These are phyloP conservation scores for Cyclura pinguis DNA, from an alignment of 2,797 vertebrate species.

Conservation along the genomic window DNA sequence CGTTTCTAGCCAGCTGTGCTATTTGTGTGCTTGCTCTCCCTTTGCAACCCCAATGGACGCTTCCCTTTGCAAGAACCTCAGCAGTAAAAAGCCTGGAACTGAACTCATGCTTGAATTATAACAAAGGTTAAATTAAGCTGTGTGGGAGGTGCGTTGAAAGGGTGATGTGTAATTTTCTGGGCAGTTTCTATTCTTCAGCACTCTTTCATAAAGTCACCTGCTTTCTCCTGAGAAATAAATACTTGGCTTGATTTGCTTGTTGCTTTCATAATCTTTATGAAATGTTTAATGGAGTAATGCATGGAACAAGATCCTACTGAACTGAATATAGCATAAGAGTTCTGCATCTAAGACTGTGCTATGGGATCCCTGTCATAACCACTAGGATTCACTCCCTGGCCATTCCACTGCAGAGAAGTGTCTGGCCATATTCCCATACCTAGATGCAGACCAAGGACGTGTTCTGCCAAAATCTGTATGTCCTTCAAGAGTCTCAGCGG, in stretches of 20 bases:
- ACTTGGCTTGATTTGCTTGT: conserved; percentile 12
- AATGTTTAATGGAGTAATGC: neutral
- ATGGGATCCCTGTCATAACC: no score
- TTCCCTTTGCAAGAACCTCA: neutral
- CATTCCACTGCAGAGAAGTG: no score
- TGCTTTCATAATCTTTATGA: neutral
- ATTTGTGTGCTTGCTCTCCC: conserved; percentile 11
- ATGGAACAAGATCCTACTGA: no score
- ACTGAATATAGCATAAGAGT: no score
- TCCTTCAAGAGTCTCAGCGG: no score
- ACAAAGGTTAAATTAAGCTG: conserved; percentile 2
- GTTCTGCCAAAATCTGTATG: no score
- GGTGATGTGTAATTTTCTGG: neutral
- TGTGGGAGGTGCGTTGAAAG: neutral
- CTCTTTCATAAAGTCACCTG: conserved; percentile 7
- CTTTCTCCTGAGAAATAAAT: neutral
- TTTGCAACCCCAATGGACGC: neutral
- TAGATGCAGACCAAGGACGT: no score
- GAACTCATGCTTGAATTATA: conserved; percentile 22
- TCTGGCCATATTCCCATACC: no score
- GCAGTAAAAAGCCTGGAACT: neutral
- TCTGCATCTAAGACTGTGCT: no score
- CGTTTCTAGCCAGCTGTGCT: neutral
- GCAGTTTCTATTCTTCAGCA: neutral
- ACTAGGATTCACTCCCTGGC: neutral